A percentile compares a stretch with the other conserved stretches of the same genome.
phyloP scores from a whole-genome alignment of 2,888 invertebrate genomes.

The Hydriomena furcata region DNA sequence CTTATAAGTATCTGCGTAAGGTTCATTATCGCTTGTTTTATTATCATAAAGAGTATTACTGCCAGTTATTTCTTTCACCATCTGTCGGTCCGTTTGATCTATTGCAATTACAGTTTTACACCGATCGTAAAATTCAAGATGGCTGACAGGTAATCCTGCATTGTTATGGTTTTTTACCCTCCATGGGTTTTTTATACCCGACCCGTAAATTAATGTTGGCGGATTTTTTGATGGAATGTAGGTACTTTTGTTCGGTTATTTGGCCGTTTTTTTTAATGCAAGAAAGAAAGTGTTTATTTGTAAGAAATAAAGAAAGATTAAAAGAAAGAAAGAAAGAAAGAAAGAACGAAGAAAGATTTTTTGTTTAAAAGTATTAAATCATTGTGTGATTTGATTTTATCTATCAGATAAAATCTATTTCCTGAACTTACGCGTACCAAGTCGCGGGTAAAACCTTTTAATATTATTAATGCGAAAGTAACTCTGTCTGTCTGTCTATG shows the following conservation, averaged over 20 bases:
- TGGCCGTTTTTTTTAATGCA: background rate
- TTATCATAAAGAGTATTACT: conserved; percentile 31
- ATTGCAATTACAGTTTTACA: conserved; percentile 77
- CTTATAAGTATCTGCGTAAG: conserved; percentile 22
- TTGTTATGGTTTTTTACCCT: conserved; percentile 65
- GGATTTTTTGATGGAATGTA: conserved; percentile 18
- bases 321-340: no score
- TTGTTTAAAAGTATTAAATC: no score
- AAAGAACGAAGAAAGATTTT: no score
- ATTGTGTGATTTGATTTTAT: no score
- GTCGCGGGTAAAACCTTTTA: no score
- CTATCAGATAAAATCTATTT: no score
- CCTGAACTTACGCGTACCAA: no score
- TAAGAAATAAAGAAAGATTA: no score
- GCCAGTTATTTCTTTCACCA: conserved; percentile 45
- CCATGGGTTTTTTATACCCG: conserved; percentile 41
- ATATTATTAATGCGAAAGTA: no score
- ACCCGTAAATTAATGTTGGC: conserved; percentile 36
- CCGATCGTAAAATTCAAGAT: conserved; percentile 71
- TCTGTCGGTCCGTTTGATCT: conserved; percentile 71
- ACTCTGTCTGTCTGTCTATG: no score
- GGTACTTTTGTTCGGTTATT: conserved; percentile 5
- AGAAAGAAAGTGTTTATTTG: background rate
- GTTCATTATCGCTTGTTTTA: conserved; percentile 20
- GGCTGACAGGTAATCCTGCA: conserved; percentile 69